Evolutionary conservation across 2,797 vertebrate species (phyloP).

Genomic region (Lophotriccus pileatus): DNA sequence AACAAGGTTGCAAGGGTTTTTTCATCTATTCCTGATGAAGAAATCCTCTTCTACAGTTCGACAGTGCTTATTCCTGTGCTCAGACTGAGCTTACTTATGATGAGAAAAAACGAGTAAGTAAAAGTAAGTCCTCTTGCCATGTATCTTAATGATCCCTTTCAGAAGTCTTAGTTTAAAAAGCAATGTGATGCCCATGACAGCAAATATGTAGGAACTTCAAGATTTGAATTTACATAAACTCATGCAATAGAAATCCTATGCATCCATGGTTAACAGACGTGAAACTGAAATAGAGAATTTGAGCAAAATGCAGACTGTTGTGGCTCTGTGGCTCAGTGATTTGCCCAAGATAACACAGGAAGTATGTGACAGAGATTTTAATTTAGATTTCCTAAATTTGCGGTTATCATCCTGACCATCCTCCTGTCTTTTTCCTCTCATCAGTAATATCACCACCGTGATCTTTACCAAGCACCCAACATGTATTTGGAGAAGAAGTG

Average conservation of each 20-base stretch:
- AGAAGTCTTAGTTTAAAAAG: neutral
- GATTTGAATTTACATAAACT: neutral
- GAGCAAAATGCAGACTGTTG: neutral
- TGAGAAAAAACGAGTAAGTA: neutral
- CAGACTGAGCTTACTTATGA: neutral
- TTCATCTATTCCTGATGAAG: neutral
- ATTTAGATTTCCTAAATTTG: neutral
- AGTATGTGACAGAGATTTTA: neutral
- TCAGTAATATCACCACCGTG: neutral
- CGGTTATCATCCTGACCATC: neutral
- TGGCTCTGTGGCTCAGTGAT: neutral
- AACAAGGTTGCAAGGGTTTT: neutral
- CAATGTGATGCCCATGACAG: neutral
- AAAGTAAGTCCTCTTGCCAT: neutral
- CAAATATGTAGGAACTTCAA: neutral
- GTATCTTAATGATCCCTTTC: neutral
- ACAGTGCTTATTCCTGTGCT: neutral
- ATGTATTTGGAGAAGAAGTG: neutral
- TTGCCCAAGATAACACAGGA: neutral
- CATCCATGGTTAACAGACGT: neutral
- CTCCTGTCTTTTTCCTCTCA: neutral
- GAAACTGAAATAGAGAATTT: neutral
- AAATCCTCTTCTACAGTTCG: neutral
- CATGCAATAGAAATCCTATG: neutral
- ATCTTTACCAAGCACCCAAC: neutral